Conservation (phyloP, 2,888 invertebrate species). For the Adineta ricciae region DNA sequence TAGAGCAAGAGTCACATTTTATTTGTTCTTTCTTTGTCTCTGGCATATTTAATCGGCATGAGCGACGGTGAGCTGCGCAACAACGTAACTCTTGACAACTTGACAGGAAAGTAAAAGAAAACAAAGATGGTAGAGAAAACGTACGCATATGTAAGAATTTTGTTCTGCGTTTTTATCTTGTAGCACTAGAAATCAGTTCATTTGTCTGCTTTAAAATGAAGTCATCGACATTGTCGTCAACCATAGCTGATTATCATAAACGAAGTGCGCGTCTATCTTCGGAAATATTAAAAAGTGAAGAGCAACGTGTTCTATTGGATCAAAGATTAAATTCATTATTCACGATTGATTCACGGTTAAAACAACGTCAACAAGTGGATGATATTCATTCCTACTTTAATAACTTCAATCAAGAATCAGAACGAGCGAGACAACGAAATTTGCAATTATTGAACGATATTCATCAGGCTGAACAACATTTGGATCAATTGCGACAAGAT, state of each 20-base stretch:
- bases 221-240: background rate
- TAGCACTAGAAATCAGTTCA: background rate
- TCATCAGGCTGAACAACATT: background rate
- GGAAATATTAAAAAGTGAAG: slow-evolving; percentile 14
- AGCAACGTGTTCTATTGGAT: background rate
- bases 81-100: no score
- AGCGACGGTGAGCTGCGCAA: no score
- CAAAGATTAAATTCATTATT: background rate
- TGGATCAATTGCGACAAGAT: background rate
- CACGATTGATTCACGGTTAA: background rate
- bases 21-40: no score
- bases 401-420: background rate
- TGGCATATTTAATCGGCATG: no score
- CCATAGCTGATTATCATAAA: background rate
- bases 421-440: background rate
- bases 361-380: background rate
- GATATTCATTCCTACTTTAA: background rate
- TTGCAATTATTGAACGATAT: background rate
- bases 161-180: no score
- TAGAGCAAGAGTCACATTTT: no score
- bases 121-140: no score
- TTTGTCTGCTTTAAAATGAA: background rate
- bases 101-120: no score
- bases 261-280: background rate
- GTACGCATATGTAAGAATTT: no score